phyloP scores from a whole-genome alignment of 2,113 vertebrate genomes.

The Leptobrachium leishanense region DNA sequence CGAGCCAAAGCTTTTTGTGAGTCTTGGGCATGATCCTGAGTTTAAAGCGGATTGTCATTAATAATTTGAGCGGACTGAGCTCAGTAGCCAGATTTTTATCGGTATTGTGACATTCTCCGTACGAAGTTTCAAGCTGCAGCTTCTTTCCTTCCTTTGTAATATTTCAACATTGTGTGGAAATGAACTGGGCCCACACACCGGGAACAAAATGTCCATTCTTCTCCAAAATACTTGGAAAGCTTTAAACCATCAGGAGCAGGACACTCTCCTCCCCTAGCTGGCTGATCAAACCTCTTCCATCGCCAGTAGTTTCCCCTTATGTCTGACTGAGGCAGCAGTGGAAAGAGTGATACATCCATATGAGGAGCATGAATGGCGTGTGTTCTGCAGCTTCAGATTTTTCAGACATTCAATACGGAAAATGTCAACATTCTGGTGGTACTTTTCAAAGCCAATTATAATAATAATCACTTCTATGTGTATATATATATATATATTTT shows the following conservation, averaged over 20 bases:
- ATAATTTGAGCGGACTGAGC: background rate
- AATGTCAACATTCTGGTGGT: too few species aligned
- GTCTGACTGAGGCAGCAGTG: slow-evolving; percentile 16
- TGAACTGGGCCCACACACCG: slow-evolving; percentile 24
- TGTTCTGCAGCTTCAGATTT: slow-evolving; percentile 10
- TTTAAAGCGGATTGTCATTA: background rate
- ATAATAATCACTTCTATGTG: slow-evolving; percentile 11
- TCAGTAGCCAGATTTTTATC: background rate
- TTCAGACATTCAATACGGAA: too few species aligned
- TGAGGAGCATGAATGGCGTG: slow-evolving; percentile 11
- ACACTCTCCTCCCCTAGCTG: slow-evolving; percentile 11
- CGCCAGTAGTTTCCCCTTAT: background rate
- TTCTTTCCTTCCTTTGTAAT: slow-evolving; percentile 32
- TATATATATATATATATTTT: slow-evolving; percentile 2
- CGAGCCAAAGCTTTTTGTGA: background rate
- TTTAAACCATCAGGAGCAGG: slow-evolving; percentile 3
- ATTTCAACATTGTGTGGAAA: slow-evolving; percentile 9
- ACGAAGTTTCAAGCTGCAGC: background rate
- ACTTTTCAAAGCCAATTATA: background rate
- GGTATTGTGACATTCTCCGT: background rate
- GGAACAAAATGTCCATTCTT: slow-evolving; percentile 41
- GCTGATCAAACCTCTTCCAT: background rate
- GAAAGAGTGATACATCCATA: slow-evolving; percentile 24
- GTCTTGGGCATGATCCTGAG: background rate
- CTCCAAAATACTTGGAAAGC: slow-evolving; percentile 1